Evolutionary conservation across 2,888 invertebrate species (phyloP).

Genomic region (Andrena praecox): DNA sequence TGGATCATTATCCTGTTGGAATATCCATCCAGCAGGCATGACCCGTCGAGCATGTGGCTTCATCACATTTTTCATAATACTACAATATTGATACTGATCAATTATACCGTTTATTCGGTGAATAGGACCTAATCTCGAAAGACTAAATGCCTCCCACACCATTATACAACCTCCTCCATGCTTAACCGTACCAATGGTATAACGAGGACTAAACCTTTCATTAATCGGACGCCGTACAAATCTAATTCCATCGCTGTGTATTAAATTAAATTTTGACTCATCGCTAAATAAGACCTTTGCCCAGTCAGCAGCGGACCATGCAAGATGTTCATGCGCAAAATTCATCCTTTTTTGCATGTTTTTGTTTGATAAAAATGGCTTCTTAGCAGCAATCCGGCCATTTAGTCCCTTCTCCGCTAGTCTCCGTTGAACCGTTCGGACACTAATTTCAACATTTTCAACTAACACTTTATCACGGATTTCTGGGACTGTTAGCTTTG

Average conservation of each 20-base stretch:
- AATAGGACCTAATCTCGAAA: background rate
- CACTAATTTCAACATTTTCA: no score
- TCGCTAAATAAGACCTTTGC: background rate
- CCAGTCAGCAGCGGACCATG: background rate
- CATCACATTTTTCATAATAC: background rate
- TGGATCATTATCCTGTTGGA: no score
- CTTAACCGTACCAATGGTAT: background rate
- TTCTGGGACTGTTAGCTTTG: no score
- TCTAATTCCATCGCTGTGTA: background rate
- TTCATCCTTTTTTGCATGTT: background rate
- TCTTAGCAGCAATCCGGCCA: background rate
- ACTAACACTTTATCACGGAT: no score
- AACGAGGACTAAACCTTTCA: background rate
- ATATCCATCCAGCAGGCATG: no score
- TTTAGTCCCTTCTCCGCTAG: background rate
- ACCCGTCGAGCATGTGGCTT: background rate
- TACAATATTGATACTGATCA: background rate
- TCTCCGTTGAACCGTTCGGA: background rate
- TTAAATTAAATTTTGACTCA: constrained; percentile 1
- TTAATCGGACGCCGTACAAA: background rate
- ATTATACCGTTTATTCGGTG: background rate
- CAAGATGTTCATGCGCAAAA: background rate
- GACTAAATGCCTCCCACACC: background rate
- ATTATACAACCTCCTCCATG: constrained; percentile 2
- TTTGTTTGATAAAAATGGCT: background rate